phyloP scores from a whole-genome alignment of 2,888 invertebrate genomes.

The Mesochorus sp. region DNA sequence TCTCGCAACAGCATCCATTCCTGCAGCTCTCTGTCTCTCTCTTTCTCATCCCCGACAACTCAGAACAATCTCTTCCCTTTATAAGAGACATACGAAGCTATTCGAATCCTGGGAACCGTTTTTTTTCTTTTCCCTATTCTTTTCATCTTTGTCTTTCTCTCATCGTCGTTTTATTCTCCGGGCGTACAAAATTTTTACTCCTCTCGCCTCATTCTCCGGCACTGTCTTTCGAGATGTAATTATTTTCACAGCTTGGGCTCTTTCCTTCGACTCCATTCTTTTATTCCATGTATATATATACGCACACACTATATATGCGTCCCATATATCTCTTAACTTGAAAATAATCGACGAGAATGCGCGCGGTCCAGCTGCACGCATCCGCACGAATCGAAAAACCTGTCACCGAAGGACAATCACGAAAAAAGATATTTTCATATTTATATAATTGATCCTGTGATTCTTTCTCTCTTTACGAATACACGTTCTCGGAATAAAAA shows the following conservation, averaged over 20 bases:
- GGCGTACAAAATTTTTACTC: too few relatives aligned
- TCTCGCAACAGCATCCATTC: slow-evolving; percentile 50
- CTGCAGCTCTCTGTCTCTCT: slow-evolving; percentile 32
- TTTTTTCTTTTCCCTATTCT: slow-evolving; percentile 59
- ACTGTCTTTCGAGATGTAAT: slow-evolving; percentile 77
- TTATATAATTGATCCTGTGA: slow-evolving; percentile 8
- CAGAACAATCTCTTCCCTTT: slow-evolving; percentile 79
- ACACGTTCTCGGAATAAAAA: not conserved
- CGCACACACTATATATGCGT: not conserved
- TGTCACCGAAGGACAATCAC: slow-evolving; percentile 4
- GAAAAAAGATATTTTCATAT: slow-evolving; percentile 9
- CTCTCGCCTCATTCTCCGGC: slow-evolving; percentile 52
- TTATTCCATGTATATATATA: not conserved
- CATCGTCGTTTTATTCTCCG: slow-evolving; percentile 36
- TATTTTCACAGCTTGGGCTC: slow-evolving; percentile 79
- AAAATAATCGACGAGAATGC: slow-evolving; percentile 42
- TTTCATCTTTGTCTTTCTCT: slow-evolving; percentile 55
- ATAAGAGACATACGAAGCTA: slow-evolving; percentile 78
- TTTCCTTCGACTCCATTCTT: slow-evolving; percentile 56
- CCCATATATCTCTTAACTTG: slow-evolving; percentile 2
- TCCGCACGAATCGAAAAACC: slow-evolving; percentile 55
- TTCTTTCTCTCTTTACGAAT: too few relatives aligned
- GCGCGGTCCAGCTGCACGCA: slow-evolving; percentile 58
- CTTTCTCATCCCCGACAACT: slow-evolving; percentile 34
- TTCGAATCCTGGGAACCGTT: slow-evolving; percentile 81